Percentiles rank a stretch among this genome's conserved stretches.
phyloP scores from a whole-genome alignment of 2,113 vertebrate genomes.

The Trachemys scripta region DNA sequence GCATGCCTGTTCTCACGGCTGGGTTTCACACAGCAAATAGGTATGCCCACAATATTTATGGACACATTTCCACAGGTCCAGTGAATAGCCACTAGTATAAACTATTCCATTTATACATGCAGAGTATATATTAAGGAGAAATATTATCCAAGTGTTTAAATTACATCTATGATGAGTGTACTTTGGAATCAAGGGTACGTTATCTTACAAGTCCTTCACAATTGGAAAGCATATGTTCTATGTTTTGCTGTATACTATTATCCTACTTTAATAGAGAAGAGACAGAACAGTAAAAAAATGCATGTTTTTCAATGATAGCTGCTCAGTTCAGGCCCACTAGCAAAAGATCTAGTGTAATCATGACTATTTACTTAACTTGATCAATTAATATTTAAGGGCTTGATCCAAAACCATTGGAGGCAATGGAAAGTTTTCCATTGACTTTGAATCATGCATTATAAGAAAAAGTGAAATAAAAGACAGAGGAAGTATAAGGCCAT shows the following conservation, averaged over 20 bases:
- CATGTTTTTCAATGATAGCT: neutral
- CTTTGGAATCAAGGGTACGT: neutral
- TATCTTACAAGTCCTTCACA: neutral
- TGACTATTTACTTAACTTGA: neutral
- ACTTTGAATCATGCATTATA: neutral
- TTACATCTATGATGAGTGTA: neutral
- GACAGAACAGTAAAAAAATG: neutral
- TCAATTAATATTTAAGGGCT: neutral
- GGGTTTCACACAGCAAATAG: neutral
- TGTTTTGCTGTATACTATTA: neutral
- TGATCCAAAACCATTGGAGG: neutral
- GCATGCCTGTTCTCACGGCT: neutral
- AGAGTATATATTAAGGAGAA: neutral
- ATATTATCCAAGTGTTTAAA: neutral
- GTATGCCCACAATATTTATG: neutral
- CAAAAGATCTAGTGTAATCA: neutral
- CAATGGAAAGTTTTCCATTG: neutral
- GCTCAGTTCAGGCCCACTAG: neutral
- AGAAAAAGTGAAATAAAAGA: neutral
- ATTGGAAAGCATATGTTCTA: neutral
- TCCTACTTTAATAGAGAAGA: neutral
- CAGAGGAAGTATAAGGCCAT: neutral
- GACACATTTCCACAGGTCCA: neutral
- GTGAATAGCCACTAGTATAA: neutral
- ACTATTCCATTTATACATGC: accelerated